These are phyloP conservation scores for Antheraea assamensis DNA, from an alignment of 2,888 invertebrate species.

Conservation along the genomic window DNA sequence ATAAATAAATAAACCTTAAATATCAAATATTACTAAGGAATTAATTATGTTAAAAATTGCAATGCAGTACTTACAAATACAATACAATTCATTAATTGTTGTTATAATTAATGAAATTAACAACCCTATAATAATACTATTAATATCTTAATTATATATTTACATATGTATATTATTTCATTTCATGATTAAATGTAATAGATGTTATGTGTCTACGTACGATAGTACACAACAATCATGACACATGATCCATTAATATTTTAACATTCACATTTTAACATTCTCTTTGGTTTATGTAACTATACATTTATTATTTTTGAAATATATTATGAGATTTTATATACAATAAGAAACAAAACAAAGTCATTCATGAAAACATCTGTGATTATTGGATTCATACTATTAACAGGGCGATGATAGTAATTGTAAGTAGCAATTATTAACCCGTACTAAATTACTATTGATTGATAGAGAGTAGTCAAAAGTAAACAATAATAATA, in stretches of 20 bases:
- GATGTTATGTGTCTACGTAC: not conserved
- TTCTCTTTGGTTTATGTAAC: not conserved
- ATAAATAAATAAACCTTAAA: too few relatives aligned
- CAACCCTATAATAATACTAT: not conserved
- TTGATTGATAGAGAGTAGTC: too few relatives aligned
- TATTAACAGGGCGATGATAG: too few relatives aligned
- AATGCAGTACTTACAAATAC: not conserved
- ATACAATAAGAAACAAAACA: not conserved
- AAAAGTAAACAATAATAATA: too few relatives aligned
- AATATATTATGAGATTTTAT: not conserved
- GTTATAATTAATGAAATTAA: not conserved
- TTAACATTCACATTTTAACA: too few relatives aligned
- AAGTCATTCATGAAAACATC: not conserved
- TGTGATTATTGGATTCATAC: too few relatives aligned
- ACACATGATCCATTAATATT: too few relatives aligned
- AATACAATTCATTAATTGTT: not conserved
- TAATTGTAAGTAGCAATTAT: too few relatives aligned
- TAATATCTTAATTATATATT: not conserved
- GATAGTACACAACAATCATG: not conserved
- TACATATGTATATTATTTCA: not conserved
- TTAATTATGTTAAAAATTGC: slow-evolving; percentile 16
- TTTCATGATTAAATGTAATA: not conserved
- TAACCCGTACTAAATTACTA: too few relatives aligned
- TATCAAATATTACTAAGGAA: not conserved
- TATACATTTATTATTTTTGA: not conserved